phyloP scores from a whole-genome alignment of 2,888 invertebrate genomes.

The Heliconius cydno region DNA sequence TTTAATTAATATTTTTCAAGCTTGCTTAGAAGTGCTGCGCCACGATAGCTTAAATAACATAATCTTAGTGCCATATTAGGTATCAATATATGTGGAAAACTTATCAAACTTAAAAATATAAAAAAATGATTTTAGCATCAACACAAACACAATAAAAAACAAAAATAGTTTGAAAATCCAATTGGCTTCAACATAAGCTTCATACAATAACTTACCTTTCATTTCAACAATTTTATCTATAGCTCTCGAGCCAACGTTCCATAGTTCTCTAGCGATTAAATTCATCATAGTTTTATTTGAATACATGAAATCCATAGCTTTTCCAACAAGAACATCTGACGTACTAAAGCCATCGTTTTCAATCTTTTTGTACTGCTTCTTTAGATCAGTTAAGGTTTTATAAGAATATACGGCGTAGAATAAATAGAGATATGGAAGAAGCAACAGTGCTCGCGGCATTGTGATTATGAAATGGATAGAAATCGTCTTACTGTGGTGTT shows the following conservation, averaged over 20 bases:
- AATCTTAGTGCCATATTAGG: too few species aligned
- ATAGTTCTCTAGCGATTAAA: constrained; percentile 68
- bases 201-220: constrained; percentile 53
- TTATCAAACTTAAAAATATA: too few species aligned
- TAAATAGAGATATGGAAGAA: constrained; percentile 38
- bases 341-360: constrained; percentile 57
- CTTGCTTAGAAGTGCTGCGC: too few species aligned
- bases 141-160: not conserved
- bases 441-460: constrained; percentile 39
- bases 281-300: constrained; percentile 73
- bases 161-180: not conserved
- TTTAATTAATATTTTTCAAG: too few species aligned
- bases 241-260: constrained; percentile 69
- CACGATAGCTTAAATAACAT: too few species aligned
- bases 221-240: constrained; percentile 68
- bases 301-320: constrained; percentile 72
- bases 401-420: constrained; percentile 49
- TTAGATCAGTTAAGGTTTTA: constrained; percentile 61
- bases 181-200: not conserved
- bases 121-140: not conserved
- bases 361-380: constrained; percentile 54
- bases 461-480: constrained; percentile 3
- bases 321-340: constrained; percentile 65
- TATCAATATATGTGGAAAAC: too few species aligned
- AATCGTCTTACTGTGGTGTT: not conserved